A percentile compares a stretch with the other conserved stretches of the same genome.
Conservation (phyloP, 1,140 invertebrate genomes). For the Hirudo medicinalis region DNA sequence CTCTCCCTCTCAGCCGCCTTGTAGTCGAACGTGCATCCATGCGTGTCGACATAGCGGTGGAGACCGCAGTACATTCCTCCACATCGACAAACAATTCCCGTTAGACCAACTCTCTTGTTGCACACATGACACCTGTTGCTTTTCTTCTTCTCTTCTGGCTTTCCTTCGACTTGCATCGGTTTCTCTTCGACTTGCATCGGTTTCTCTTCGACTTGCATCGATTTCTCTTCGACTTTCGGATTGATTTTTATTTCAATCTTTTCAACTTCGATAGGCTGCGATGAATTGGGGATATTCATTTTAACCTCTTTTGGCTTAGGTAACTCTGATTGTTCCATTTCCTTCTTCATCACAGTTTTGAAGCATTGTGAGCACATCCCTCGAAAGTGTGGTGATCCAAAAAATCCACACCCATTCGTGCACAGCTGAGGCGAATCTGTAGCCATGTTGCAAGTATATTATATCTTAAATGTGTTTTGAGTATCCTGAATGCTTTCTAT, state of each 20-base stretch:
- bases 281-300: neutral
- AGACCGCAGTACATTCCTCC: slow-evolving; percentile 92
- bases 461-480: no score
- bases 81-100: slow-evolving; percentile 96
- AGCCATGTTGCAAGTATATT: no score
- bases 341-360: slow-evolving; percentile 19
- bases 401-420: neutral
- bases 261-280: neutral
- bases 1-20: slow-evolving; percentile 94
- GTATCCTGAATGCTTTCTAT: no score
- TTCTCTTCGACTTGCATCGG: neutral
- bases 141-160: slow-evolving; percentile 43
- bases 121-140: slow-evolving; percentile 92
- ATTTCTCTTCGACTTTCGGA: neutral
- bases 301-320: neutral
- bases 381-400: slow-evolving; percentile 23
- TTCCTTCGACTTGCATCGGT: neutral
- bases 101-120: slow-evolving; percentile 97
- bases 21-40: slow-evolving; percentile 96
- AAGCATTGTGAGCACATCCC: slow-evolving; percentile 27
- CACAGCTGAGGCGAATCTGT: neutral
- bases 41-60: slow-evolving; percentile 98
- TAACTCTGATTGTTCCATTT: neutral
- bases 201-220: neutral
- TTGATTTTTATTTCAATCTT: neutral